Evolutionary conservation across 2,797 vertebrate species (phyloP).

Genomic region (Nannoperca obscura): DNA sequence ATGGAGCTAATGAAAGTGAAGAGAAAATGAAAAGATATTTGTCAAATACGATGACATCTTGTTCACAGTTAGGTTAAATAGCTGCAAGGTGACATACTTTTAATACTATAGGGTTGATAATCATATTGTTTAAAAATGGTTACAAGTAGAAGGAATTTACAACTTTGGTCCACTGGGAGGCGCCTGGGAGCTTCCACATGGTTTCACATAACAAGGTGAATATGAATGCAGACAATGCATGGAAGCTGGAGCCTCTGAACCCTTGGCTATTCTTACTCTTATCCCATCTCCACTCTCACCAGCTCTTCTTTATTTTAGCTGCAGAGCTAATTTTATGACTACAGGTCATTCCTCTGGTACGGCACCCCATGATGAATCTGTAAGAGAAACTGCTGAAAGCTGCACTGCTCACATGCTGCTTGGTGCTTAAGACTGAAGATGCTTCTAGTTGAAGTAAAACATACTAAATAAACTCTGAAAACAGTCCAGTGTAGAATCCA

Average conservation of each 20-base stretch:
- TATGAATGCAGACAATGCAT: constrained; percentile 71
- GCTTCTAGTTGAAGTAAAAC: not conserved
- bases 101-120: not conserved
- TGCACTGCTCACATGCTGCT: constrained; percentile 42
- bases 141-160: not conserved
- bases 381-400: constrained; percentile 51
- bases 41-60: constrained; percentile 18
- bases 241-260: constrained; percentile 63
- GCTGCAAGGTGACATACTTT: not conserved
- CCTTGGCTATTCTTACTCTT: constrained; percentile 75
- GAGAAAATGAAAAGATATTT: constrained; percentile 28
- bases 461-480: not conserved
- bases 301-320: constrained; percentile 63
- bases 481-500: not conserved
- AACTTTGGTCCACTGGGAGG: constrained; percentile 64
- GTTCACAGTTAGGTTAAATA: not conserved
- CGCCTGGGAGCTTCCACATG: constrained; percentile 33
- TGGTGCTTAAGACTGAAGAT: constrained; percentile 4
- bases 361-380: constrained; percentile 32
- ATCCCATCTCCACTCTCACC: constrained; percentile 58
- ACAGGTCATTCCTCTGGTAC: constrained; percentile 46
- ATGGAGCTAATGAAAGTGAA: constrained; percentile 43
- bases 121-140: not conserved
- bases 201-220: constrained; percentile 33
- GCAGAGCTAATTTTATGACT: constrained; percentile 65